Evolutionary conservation across 2,888 invertebrate species (phyloP), one percentile per base, ranked within the genome.

Genomic region (Drosophila engyochracea): DNA sequence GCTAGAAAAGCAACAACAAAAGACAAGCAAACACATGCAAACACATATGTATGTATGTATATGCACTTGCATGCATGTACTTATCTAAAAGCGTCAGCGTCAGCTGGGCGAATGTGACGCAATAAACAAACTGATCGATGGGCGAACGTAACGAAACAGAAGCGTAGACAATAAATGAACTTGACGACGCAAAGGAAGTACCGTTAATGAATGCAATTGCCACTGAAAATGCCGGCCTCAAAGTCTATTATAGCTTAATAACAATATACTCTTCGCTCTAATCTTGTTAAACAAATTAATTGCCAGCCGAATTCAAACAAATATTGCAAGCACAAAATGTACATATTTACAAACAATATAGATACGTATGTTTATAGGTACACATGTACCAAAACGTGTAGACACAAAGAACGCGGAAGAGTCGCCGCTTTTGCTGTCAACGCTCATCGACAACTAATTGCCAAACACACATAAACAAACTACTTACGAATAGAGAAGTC

Each of bases 361-460:
- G 19, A 62, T 41, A 16, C 41, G 39, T 51, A 33, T 30, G 35
- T 33, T 25, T 22, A 14, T 22, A 10, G 7, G 30, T 31, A 31
- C 2, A 54, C 16, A 70, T 59, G 55, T 44, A 53, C 52, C 35
- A 41, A 63, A 31, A 51, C 28, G 5, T 58, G 52, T 37, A 53
- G 22, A 44, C 59, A 70, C 57, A 35, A 25, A n/a, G 51, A 70
- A 72, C 61, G 72, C 77, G 58, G 58, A 60, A 54, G 58, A 47
- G 52, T 58, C 55, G 28, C 16, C 16, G 25, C 16, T 25, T 9
- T 28, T 31, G 63, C 58, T 64, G 62, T 63, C 71, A 57, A 54
- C 72, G 71, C 81, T 70, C 80, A 76, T 79, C 85, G 82, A 83
- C 82, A 79, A 85, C 83, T 83, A 83, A 90, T 85, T 86, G 74